Evolutionary conservation across 2,113 vertebrate genomes (phyloP).

Genomic region (Labeo catla): DNA sequence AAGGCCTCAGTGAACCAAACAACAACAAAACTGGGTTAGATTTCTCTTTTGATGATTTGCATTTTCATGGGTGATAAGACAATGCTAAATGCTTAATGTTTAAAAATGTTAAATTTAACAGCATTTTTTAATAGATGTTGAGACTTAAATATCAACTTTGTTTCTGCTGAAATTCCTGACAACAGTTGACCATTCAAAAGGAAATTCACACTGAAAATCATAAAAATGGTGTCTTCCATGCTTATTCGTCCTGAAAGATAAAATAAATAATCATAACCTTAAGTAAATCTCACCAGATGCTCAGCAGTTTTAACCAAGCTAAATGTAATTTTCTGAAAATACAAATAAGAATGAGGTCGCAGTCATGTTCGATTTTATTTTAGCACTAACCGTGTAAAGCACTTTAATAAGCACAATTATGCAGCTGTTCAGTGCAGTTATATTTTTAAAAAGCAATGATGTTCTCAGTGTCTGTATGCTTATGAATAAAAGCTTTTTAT

Average conservation of each 20-base stretch:
- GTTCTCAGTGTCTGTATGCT: background rate
- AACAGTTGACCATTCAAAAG: background rate
- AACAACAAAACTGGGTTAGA: background rate
- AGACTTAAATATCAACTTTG: too few species aligned
- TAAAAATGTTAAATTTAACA: background rate
- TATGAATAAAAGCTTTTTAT: background rate
- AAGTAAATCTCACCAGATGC: background rate
- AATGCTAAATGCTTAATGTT: background rate
- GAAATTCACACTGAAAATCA: background rate
- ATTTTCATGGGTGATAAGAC: background rate
- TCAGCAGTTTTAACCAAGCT: background rate
- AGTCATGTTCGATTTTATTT: background rate
- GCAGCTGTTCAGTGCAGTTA: background rate
- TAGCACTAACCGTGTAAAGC: background rate
- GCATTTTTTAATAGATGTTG: background rate
- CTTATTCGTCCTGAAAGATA: background rate
- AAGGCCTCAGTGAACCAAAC: background rate
- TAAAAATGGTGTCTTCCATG: background rate
- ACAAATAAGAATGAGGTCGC: background rate
- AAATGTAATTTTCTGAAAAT: background rate
- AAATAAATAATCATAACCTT: background rate
- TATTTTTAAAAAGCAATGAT: background rate
- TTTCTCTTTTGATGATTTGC: background rate
- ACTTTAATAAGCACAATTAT: background rate
- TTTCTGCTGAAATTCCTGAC: too few species aligned